These are phyloP conservation scores for Salvelinus namaycush DNA, from an alignment of 2,113 vertebrate species.

Conservation along the genomic window DNA sequence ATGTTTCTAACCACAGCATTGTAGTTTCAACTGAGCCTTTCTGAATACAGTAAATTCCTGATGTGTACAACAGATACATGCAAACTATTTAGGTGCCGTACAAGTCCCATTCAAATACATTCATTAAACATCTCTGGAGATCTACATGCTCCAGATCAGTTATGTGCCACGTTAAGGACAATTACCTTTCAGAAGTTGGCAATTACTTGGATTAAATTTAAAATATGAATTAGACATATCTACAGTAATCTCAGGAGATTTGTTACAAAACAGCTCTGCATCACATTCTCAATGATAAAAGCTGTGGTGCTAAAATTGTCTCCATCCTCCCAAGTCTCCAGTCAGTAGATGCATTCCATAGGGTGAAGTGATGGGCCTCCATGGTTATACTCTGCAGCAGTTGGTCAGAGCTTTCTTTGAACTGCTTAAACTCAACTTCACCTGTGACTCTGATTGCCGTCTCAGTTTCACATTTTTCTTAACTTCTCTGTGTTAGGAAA, in stretches of 20 bases:
- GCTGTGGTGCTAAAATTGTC: background rate
- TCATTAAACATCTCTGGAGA: background rate
- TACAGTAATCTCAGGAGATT: background rate
- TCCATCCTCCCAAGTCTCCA: background rate
- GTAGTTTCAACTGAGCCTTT: no score
- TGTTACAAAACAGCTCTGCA: background rate
- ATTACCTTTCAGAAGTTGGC: no score
- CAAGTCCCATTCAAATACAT: background rate
- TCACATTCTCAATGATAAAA: no score
- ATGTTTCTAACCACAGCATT: no score
- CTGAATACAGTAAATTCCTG: no score
- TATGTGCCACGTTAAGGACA: no score
- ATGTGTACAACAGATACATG: no score
- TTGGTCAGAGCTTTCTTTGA: constrained; percentile 32
- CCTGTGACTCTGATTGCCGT: constrained; percentile 25
- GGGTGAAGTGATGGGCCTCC: background rate
- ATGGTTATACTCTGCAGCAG: constrained; percentile 63
- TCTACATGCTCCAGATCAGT: no score
- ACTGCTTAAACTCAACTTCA: constrained; percentile 46
- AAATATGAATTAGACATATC: background rate
- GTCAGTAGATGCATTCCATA: background rate
- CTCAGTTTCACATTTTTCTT: constrained; percentile 60
- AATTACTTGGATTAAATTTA: no score
- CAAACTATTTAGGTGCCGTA: no score
- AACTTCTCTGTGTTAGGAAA: constrained; percentile 56